phyloP scores from a whole-genome alignment of 35 echinoderm and acorn worm species.

The Lytechinus variegatus region DNA sequence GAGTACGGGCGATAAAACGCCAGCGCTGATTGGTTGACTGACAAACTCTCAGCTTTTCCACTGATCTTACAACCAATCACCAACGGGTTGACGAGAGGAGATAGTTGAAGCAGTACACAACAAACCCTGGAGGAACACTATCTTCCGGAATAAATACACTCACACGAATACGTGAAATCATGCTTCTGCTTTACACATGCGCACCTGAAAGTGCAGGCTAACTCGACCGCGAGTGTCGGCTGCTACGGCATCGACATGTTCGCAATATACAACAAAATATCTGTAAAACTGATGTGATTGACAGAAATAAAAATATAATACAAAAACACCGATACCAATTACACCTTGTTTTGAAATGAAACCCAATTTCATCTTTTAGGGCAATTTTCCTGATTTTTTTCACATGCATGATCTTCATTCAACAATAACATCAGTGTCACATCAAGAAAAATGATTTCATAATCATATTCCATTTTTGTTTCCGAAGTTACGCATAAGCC shows the following conservation, averaged over 20 bases:
- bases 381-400: too few relatives aligned
- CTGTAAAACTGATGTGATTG: background rate
- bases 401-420: too few relatives aligned
- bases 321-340: too few relatives aligned
- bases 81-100: background rate
- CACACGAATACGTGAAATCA: conserved; percentile 50
- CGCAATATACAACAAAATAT: background rate
- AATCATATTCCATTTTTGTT: too few relatives aligned
- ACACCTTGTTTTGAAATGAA: too few relatives aligned
- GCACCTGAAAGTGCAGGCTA: conserved; percentile 28
- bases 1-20: background rate
- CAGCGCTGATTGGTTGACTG: conserved; percentile 32
- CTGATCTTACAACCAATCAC: background rate
- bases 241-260: background rate
- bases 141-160: conserved; percentile 56
- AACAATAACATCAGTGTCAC: too few relatives aligned
- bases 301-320: background rate
- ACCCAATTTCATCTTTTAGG: too few relatives aligned
- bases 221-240: conserved; percentile 27
- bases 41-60: background rate
- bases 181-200: conserved; percentile 37
- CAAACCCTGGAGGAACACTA: conserved; percentile 53
- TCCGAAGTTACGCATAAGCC: too few relatives aligned
- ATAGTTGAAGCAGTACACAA: background rate
- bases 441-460: too few relatives aligned